A percentile compares a stretch with the other conserved stretches of the same genome.
Conservation (phyloP, 2,888 invertebrate species). For the Psylliodes chrysocephalus region DNA sequence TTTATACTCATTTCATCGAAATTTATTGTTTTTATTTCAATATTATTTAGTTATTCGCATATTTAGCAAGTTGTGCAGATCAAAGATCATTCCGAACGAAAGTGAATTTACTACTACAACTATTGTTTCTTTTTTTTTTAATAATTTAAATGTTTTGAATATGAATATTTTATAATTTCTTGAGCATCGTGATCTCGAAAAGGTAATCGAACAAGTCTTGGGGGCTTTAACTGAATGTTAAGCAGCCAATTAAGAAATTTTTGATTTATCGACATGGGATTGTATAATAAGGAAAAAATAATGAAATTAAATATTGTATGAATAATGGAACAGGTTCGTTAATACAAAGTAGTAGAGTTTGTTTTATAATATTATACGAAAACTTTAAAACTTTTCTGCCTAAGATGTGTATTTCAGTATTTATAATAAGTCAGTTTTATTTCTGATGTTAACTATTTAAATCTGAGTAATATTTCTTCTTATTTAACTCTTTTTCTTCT, state of each 20-base stretch:
- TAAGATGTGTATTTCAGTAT: no score
- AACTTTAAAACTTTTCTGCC: no score
- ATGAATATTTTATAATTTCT: conserved; percentile 26
- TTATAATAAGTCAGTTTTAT: no score
- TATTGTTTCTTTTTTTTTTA: conserved; percentile 28
- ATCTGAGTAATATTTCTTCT: no score
- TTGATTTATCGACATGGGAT: conserved; percentile 19
- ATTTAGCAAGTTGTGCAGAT: conserved; percentile 2
- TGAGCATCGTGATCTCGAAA: conserved; percentile 22
- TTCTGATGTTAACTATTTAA: no score
- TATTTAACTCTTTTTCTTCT: no score
- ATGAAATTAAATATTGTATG: conserved; percentile 7
- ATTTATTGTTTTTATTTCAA: conserved; percentile 4
- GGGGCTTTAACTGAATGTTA: conserved; percentile 23
- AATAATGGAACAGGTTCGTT: conserved; percentile 8
- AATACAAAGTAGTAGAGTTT: neutral
- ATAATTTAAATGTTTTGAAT: conserved; percentile 16
- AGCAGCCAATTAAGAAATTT: conserved; percentile 27
- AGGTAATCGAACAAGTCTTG: conserved; percentile 23
- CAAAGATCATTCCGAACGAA: conserved; percentile 13
- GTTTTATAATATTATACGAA: no score
- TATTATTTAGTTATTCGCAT: conserved; percentile 1
- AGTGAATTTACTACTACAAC: conserved; percentile 10
- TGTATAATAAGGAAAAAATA: conserved; percentile 13
- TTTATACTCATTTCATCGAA: neutral